phyloP scores from a whole-genome alignment of 2,113 vertebrate species.

The Galeopterus variegatus region DNA sequence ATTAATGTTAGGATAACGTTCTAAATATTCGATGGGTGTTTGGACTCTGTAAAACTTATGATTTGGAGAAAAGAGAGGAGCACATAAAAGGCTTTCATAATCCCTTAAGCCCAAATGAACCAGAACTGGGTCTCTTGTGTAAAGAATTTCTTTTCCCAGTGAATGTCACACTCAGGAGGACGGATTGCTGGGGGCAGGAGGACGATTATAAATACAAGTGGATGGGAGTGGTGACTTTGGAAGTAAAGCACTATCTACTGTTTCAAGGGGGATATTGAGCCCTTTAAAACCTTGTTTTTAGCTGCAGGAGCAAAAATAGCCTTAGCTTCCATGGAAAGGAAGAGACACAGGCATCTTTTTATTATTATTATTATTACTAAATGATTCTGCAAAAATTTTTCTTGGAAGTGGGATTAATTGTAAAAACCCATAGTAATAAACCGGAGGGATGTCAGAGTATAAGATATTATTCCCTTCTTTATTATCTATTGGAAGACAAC shows the following conservation, averaged over 20 bases:
- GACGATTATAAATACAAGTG: background rate
- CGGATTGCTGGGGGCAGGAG: background rate
- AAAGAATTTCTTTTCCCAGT: background rate
- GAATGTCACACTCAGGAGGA: background rate
- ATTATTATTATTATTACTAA: background rate
- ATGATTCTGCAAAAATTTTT: background rate
- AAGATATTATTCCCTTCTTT: background rate
- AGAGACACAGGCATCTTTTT: background rate
- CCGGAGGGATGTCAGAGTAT: background rate
- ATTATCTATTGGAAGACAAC: constrained; percentile 4
- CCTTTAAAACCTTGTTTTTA: background rate
- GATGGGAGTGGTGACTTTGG: background rate
- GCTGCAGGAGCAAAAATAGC: background rate
- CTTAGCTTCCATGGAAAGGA: background rate
- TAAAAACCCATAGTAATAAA: background rate
- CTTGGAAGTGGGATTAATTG: constrained; percentile 32
- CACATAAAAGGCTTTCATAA: background rate
- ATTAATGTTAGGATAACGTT: background rate
- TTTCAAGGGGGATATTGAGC: background rate
- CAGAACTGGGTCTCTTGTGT: background rate
- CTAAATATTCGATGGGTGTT: constrained; percentile 14
- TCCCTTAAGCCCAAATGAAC: background rate
- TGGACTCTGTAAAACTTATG: background rate
- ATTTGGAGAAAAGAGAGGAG: constrained; percentile 27
- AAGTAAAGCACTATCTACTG: background rate